Percentiles rank a stretch among this genome's conserved stretches.
Conservation (phyloP, 1,140 invertebrate genomes). For the Drosophila biarmipes region DNA sequence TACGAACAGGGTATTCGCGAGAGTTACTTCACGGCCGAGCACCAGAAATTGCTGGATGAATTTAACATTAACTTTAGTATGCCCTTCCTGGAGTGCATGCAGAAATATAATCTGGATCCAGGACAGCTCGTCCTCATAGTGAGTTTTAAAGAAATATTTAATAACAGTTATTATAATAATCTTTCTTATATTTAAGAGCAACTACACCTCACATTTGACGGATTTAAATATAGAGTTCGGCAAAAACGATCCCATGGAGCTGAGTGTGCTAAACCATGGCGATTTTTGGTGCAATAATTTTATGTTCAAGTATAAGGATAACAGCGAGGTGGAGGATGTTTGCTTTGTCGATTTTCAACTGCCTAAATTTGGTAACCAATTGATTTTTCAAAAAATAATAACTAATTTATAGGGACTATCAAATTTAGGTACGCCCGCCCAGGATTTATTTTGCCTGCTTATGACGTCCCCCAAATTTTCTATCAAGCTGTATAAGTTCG, state of each 20-base stretch:
- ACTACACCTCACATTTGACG: slow-evolving; percentile 57
- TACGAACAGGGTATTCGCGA: slow-evolving; percentile 51
- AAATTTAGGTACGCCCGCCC: slow-evolving; percentile 66
- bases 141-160: slow-evolving; percentile 1
- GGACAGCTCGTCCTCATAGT: slow-evolving; percentile 59
- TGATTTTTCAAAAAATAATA: too few relatives aligned
- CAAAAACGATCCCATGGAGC: slow-evolving; percentile 81
- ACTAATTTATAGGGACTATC: too few relatives aligned
- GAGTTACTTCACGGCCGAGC: slow-evolving; percentile 60
- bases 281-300: slow-evolving; percentile 85
- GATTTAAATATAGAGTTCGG: slow-evolving; percentile 70
- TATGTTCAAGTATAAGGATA: slow-evolving; percentile 74
- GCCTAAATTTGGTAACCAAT: slow-evolving; percentile 49
- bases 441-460: slow-evolving; percentile 80
- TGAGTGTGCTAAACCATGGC: slow-evolving; percentile 88
- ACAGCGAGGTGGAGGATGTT: slow-evolving; percentile 49
- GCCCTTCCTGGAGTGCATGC: slow-evolving; percentile 71
- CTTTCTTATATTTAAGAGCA: slow-evolving; percentile 41
- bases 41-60: slow-evolving; percentile 55
- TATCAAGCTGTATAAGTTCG: slow-evolving; percentile 69
- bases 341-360: slow-evolving; percentile 85
- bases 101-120: slow-evolving; percentile 56
- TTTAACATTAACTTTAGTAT: slow-evolving; percentile 58
- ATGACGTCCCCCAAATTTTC: slow-evolving; percentile 61
- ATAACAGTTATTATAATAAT: too few relatives aligned